Base-by-base conservation (phyloP, 2,797 vertebrate species). In the Centropyge bicolor region DNA sequence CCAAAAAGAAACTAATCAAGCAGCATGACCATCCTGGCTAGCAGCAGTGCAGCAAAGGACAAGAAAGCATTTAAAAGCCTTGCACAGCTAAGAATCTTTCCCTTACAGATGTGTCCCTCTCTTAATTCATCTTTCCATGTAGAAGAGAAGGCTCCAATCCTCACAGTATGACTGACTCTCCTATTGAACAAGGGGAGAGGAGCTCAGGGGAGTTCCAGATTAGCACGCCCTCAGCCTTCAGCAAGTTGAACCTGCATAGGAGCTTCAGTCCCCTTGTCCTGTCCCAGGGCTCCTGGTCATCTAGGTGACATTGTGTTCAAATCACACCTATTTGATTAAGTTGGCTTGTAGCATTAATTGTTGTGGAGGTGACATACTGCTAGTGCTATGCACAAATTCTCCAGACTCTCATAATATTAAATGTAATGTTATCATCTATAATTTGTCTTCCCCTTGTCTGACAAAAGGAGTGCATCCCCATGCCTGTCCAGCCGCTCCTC, bases 211-310 rank as follows among this genome's bases (percentile, higher is more conserved):
- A 94, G 16, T 99, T 99, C 91, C 97, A 98, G 88, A 96, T 99
- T 76, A 99, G 97, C 94, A 99, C 96, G 3, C 98, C 97, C 0
- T 99, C 98, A 19, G 98, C 98, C 82, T 99, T 99, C 90, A 98
- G 96, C 94, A 98, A 98, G 86, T 59, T 99, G 85, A 95, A 96
- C 1, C 92, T 95, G 41, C 96, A 98, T 72, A 95, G 96, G 79
- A 97, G 96, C 31, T 96, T 96, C 80, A 97, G 97, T 83, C 97
- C 98, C 41, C 82, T 96, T 46, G 84, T 96, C 24, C 45, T 95
- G 22, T 94, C 97, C 80, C 97, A 97, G 79, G 95, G 97, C 59
- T 97, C 96, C 45, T 98, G 97, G 97, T 98, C 97, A 27, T 97
- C 97, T 55, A 96, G 98, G 98, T 99, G 83, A 96, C 89, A 36